These are phyloP conservation scores for Diabrotica undecimpunctata DNA, from an alignment of 1,140 invertebrate genomes.

Conservation along the genomic window DNA sequence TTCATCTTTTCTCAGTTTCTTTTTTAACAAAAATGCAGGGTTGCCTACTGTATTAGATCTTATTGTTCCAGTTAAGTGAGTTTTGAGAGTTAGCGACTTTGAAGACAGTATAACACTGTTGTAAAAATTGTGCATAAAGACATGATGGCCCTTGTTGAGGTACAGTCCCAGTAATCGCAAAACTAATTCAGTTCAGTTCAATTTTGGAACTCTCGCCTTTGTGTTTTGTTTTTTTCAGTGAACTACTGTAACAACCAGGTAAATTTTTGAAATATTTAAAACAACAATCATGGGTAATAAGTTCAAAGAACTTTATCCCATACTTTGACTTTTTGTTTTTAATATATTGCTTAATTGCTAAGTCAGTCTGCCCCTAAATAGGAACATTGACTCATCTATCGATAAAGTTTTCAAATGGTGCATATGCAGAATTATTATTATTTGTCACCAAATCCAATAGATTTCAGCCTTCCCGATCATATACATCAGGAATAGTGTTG, in stretches of 20 bases:
- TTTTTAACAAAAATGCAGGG: conserved; percentile 14
- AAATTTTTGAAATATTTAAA: conserved; percentile 17
- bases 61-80: conserved; percentile 12
- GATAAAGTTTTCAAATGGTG: conserved; percentile 9
- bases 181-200: conserved; percentile 10
- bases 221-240: not conserved
- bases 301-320: conserved; percentile 19
- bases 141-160: conserved; percentile 11
- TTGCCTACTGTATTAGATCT: conserved; percentile 7
- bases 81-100: conserved; percentile 7
- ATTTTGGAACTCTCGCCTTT: conserved; percentile 8
- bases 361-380: conserved; percentile 11
- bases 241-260: conserved; percentile 1
- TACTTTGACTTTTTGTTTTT: conserved; percentile 18
- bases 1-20: conserved; percentile 15
- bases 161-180: conserved; percentile 6
- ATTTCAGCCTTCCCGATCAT: conserved; percentile 9
- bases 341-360: conserved; percentile 20
- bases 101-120: conserved; percentile 8
- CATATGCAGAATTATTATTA: conserved; percentile 10
- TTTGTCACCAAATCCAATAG: conserved; percentile 8
- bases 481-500: too few species aligned
- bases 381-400: conserved; percentile 12
- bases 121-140: too few species aligned
- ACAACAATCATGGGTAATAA: too few species aligned